Evolutionary conservation across 1,140 invertebrate species (phyloP).

Genomic region (Diachasma alloeum): DNA sequence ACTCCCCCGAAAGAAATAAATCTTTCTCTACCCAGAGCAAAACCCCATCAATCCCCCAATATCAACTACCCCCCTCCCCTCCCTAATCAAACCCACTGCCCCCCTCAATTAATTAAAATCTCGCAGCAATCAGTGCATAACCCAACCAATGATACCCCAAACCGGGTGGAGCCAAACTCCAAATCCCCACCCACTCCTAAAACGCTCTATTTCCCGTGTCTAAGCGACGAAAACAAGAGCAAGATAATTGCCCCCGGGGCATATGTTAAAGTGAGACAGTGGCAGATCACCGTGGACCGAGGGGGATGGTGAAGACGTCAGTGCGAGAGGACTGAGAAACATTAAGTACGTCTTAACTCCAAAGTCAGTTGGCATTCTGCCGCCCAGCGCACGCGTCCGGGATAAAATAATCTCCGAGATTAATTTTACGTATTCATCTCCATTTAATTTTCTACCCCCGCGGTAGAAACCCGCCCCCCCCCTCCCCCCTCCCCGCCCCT

Average conservation of each 20-base stretch:
- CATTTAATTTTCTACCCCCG: neutral
- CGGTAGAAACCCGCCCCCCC: neutral
- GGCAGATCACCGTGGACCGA: conserved; percentile 11
- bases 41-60: too few relatives aligned
- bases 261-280: neutral
- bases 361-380: conserved; percentile 62
- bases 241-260: neutral
- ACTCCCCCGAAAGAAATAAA: too few relatives aligned
- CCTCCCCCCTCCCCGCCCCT: neutral
- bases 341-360: conserved; percentile 59
- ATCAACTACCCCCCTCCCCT: too few relatives aligned
- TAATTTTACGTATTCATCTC: conserved; percentile 19
- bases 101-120: neutral
- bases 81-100: too few relatives aligned
- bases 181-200: conserved; percentile 65
- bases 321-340: conserved; percentile 40
- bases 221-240: neutral
- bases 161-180: conserved; percentile 58
- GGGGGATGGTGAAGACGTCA: conserved; percentile 14
- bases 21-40: too few relatives aligned
- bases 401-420: conserved; percentile 33
- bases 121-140: neutral
- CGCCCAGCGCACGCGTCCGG: conserved; percentile 43
- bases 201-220: conserved; percentile 59
- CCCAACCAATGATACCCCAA: conserved; percentile 58